These are phyloP conservation scores for Drosophila rhopaloa DNA, from an alignment of 1,140 invertebrate species.

Conservation along the genomic window DNA sequence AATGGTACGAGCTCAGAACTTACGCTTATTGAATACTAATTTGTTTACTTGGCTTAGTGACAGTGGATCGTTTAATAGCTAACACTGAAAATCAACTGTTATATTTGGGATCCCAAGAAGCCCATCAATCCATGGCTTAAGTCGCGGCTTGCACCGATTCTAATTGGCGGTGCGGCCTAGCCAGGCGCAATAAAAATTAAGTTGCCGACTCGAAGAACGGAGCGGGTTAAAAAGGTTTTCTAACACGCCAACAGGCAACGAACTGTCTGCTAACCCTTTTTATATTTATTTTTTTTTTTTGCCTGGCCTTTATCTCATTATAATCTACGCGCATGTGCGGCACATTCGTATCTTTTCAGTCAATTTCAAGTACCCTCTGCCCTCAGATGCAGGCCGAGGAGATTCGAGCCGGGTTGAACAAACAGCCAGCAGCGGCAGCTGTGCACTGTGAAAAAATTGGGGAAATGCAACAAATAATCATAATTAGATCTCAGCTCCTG, in stretches of 20 bases:
- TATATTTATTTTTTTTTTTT: slow-evolving; percentile 11
- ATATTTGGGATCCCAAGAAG: neutral
- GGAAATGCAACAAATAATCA: too few species aligned
- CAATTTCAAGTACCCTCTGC: slow-evolving; percentile 79
- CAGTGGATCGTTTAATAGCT: slow-evolving; percentile 21
- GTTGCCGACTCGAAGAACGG: slow-evolving; percentile 30
- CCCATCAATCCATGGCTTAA: slow-evolving; percentile 16
- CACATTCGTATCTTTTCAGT: slow-evolving; percentile 76
- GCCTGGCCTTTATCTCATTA: slow-evolving; percentile 69
- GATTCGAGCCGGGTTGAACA: slow-evolving; percentile 41
- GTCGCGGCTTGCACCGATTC: slow-evolving; percentile 44
- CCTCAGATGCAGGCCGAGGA: slow-evolving; percentile 47
- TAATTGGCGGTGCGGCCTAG: slow-evolving; percentile 45
- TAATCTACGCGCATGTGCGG: slow-evolving; percentile 80
- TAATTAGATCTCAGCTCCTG: too few species aligned
- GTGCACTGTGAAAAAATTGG: neutral
- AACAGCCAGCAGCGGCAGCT: slow-evolving; percentile 51
- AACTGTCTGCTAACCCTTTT: slow-evolving; percentile 54
- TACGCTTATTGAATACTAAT: slow-evolving; percentile 51
- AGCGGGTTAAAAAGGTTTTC: slow-evolving; percentile 58
- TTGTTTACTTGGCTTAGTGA: slow-evolving; percentile 6
- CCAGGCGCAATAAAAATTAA: slow-evolving; percentile 59
- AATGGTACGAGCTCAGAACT: slow-evolving; percentile 40
- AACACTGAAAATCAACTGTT: slow-evolving; percentile 29
- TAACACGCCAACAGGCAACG: slow-evolving; percentile 50